Evolutionary conservation across 2,888 invertebrate species (phyloP), one percentile per base, ranked within the genome.

Genomic region (Actias luna): DNA sequence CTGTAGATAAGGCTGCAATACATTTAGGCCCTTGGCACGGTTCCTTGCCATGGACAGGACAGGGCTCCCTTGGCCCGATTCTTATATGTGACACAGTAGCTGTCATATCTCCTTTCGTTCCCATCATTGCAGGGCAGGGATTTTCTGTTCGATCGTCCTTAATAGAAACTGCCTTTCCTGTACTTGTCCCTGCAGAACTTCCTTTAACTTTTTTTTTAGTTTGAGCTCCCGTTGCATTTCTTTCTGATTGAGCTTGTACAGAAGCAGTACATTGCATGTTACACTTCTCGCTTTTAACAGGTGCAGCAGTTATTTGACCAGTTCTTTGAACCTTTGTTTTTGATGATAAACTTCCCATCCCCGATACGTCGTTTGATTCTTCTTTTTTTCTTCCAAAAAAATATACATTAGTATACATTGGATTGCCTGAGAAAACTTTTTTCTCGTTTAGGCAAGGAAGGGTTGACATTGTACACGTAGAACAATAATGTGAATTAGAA

Each of bases 21-120:
- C 91, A 91, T 65, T 81, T 86, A 16, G 86, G 86, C 7, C 90
- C 90, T 74, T 79, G 80, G 66, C 90, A 89, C 35, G 88, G 84
- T 25, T 82, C 77, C 46, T 63, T 78, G 16, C 87, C 87, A 63
- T 85, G 79, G 50, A 83, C 67, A 10, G 88, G 87, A 67, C 92
- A 91, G 5, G 76, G 74, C 64, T 83, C 83, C 69, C 67, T 80
- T 22, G 89, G 86, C 25, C 83, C 85, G 52, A 92, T 86, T 71
- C 73, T 81, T 63, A 92, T 85, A 69, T 92, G 89, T 5, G 91
- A 88, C 22, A 92, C 78, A 39, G 86, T 87, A 12, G 82, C 88
- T 42, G 77, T 68, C 79, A 91, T 80, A 22, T 89, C 88, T 27
- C 79, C 82, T 69, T 84, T 85, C 2, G 72, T 66, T 7, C 60